phyloP scores from a whole-genome alignment of 2,113 vertebrate genomes.

The Sclerurus mexicanus region DNA sequence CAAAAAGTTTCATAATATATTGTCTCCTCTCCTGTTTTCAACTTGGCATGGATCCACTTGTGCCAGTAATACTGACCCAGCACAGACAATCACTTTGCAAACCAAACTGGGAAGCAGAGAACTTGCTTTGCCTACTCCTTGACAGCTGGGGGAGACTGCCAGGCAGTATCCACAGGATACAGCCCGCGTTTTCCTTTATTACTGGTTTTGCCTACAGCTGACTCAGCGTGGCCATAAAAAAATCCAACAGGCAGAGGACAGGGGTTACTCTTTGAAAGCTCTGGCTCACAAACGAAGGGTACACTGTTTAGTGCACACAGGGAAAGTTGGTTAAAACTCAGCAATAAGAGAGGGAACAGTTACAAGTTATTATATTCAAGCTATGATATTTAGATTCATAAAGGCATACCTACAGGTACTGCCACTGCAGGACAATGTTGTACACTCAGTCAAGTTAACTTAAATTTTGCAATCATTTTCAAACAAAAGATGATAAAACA shows the following conservation, averaged over 20 bases:
- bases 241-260: neutral
- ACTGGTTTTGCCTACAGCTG: neutral
- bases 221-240: neutral
- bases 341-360: neutral
- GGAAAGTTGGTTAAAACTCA: neutral
- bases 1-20: neutral
- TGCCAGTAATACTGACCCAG: neutral
- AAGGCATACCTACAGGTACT: neutral
- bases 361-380: neutral
- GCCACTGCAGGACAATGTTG: neutral
- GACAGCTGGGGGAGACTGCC: neutral
- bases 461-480: neutral
- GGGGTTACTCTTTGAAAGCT: neutral
- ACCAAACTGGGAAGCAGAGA: neutral
- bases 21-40: neutral
- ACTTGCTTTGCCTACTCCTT: neutral
- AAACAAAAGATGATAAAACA: neutral
- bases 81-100: neutral
- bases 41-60: neutral
- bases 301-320: rapidly evolving
- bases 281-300: neutral
- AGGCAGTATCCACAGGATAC: neutral
- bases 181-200: neutral
- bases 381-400: neutral
- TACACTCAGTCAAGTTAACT: neutral